Conservation (phyloP, 1,140 invertebrate species). For the Drosophila guanche region DNA sequence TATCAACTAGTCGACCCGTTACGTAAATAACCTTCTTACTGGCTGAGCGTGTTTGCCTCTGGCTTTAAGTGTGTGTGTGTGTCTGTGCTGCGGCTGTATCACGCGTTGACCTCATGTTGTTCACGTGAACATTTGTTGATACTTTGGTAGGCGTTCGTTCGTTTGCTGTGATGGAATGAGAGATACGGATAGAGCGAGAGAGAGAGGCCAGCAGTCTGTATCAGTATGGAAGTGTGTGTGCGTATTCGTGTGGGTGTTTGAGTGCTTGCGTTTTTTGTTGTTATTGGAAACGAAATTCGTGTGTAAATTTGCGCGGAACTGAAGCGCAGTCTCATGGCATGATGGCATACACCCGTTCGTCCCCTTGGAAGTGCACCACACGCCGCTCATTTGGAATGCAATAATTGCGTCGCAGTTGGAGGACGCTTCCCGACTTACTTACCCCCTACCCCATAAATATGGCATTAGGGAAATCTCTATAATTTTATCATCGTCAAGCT, state of each 20-base stretch:
- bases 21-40: conserved; percentile 43
- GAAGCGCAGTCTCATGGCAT: conserved; percentile 47
- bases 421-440: background rate
- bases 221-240: conserved; percentile 29
- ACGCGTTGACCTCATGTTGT: conserved; percentile 83
- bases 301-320: conserved; percentile 73
- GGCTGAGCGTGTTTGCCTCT: conserved; percentile 34
- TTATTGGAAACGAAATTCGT: conserved; percentile 74
- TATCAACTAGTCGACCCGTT: conserved; percentile 9
- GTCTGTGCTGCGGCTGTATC: conserved; percentile 71
- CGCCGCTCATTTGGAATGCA: conserved; percentile 31
- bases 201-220: conserved; percentile 52
- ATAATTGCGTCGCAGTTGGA: conserved; percentile 60
- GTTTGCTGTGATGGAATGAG: conserved; percentile 15
- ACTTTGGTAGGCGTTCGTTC: conserved; percentile 36
- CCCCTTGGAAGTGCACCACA: conserved; percentile 4
- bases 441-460: background rate
- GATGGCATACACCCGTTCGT: conserved; percentile 44
- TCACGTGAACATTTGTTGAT: conserved; percentile 82
- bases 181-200: conserved; percentile 3
- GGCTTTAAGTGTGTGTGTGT: conserved; percentile 28
- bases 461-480: conserved; percentile 9
- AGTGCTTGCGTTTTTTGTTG: conserved; percentile 62
- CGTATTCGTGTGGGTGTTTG: conserved; percentile 46
- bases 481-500: conserved; percentile 54